phyloP scores from a whole-genome alignment of 2,888 invertebrate species.

The Caenorhabditis panamensis region DNA sequence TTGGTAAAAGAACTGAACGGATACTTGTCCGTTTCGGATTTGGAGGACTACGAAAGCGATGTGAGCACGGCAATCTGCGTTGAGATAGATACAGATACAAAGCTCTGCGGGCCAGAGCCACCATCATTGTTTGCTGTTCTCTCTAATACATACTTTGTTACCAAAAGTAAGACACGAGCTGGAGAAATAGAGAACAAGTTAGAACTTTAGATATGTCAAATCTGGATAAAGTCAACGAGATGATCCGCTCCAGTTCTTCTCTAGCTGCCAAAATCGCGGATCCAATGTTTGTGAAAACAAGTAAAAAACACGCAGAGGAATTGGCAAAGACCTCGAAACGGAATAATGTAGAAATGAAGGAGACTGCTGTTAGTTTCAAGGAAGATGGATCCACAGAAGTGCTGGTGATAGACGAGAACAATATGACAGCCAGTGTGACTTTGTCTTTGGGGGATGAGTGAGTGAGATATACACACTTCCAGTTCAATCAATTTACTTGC shows the following conservation, averaged over 20 bases:
- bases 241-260: slow-evolving; percentile 26
- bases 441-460: slow-evolving; percentile 60
- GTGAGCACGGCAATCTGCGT: slow-evolving; percentile 36
- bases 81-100: slow-evolving; percentile 40
- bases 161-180: slow-evolving; percentile 29
- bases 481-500: background rate
- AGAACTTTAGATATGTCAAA: slow-evolving; percentile 47
- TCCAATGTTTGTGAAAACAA: slow-evolving; percentile 47
- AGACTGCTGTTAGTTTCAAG: slow-evolving; percentile 21
- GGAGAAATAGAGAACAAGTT: background rate
- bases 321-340: slow-evolving; percentile 41
- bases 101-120: slow-evolving; percentile 62
- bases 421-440: slow-evolving; percentile 54
- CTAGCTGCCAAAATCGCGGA: slow-evolving; percentile 43
- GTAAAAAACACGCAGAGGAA: slow-evolving; percentile 42
- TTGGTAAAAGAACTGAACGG: slow-evolving; percentile 50
- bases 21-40: slow-evolving; percentile 49
- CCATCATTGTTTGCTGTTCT: slow-evolving; percentile 61
- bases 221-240: slow-evolving; percentile 51
- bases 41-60: slow-evolving; percentile 65
- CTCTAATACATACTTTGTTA: slow-evolving; percentile 32
- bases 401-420: slow-evolving; percentile 59
- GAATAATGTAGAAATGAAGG: slow-evolving; percentile 20
- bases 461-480: background rate
- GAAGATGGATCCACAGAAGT: slow-evolving; percentile 52